Base-by-base conservation (phyloP, 2,888 invertebrate species). In the Antheraea assamensis region DNA sequence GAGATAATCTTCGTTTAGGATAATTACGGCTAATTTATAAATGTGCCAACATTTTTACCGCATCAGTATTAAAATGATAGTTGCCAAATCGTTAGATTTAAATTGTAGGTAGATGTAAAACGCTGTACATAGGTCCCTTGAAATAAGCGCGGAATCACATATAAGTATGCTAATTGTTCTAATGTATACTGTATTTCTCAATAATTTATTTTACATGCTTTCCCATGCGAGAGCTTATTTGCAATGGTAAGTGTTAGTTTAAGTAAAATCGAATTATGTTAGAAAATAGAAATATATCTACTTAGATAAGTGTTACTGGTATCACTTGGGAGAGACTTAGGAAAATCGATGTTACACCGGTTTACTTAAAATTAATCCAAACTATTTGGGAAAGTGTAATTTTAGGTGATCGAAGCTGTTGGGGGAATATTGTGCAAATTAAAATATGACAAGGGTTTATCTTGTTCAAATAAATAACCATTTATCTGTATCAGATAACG, bases 1-100 rank as follows among this genome's bases (percentile, higher is more conserved):
- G 85, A 84, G 83, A 88, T 90, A 91, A 91, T 92, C 58, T 93
- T 92, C 85, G 85, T 88, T 91, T 92, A 91, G 87, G 81, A 77
- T 87, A 76, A 85, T 86, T 84, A 82, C 83, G 92, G 93, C 92
- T 80, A 82, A 90, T 87, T 88, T 87, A 81, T 85, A 89, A 55
- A 86, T 88, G 94, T 95, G 95, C 95, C 94, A 95, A 93, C 93
- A 92, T 94, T 95, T 95, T 95, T 95, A 95, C 94, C 95, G 92
- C 90, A 90, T 92, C 95, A 95, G 94, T 95, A 95, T 95, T 94
- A 90, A 92, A 83, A 80, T 80, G 58, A 91, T 93, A 94, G 92
- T 91, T 92, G 93, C 93, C 93, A 93, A 93, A 92, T 82, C 83
- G 86, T 85, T 90, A 88, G 87, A 89, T 86, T 81, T 89, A 87